These are phyloP conservation scores for Thalassarche chlororhynchos DNA, from an alignment of 2,113 vertebrate species.

Conservation along the genomic window DNA sequence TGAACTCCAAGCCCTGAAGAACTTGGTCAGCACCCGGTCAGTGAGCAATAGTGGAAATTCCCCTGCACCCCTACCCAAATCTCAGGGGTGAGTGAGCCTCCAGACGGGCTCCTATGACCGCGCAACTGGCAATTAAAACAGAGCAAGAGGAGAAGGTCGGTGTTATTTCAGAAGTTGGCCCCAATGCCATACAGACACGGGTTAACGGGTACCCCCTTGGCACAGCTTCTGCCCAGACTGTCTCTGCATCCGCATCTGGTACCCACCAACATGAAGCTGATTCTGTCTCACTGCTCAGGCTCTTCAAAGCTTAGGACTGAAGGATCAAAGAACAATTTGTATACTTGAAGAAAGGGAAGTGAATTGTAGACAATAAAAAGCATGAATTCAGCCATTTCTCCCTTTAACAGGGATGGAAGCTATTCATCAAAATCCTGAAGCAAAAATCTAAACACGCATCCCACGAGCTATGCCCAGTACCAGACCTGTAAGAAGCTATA, in stretches of 20 bases:
- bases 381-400: neutral
- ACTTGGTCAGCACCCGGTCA: neutral
- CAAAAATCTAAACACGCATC: neutral
- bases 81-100: neutral
- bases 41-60: neutral
- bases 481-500: neutral
- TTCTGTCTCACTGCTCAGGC: neutral
- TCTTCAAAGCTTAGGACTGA: neutral
- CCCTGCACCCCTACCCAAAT: neutral
- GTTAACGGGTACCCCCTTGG: neutral
- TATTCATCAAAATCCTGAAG: neutral
- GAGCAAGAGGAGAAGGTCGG: neutral
- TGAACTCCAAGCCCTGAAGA: neutral
- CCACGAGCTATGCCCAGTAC: neutral
- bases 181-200: fast-evolving
- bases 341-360: neutral
- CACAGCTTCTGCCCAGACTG: neutral
- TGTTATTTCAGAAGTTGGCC: neutral
- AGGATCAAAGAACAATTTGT: neutral
- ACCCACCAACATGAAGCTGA: neutral
- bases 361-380: neutral
- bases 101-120: fast-evolving
- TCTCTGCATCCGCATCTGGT: fast-evolving
- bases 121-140: fast-evolving
- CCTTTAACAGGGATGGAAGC: neutral